Conservation (phyloP, 2,113 vertebrate genomes). For the Halichoeres trimaculatus region DNA sequence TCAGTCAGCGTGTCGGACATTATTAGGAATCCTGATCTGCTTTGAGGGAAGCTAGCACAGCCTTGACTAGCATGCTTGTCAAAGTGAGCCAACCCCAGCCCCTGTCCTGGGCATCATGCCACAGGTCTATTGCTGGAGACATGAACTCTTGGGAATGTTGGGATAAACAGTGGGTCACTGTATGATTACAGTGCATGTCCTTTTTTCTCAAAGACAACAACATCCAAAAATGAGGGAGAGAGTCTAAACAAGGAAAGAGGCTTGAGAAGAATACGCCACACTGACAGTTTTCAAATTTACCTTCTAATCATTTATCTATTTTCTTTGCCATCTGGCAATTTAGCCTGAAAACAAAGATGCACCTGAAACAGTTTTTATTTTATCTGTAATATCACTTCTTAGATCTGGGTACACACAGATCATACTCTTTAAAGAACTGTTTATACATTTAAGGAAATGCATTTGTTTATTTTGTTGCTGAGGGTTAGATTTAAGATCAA, state of each 20-base stretch:
- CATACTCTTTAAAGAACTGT: no score
- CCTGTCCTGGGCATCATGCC: constrained; percentile 76
- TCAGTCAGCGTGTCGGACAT: constrained; percentile 62
- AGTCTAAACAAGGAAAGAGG: not conserved
- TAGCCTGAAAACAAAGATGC: not conserved
- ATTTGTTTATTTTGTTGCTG: no score
- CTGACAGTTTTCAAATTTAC: not conserved
- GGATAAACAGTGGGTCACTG: constrained; percentile 74
- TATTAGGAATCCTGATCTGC: constrained; percentile 68
- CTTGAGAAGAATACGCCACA: not conserved
- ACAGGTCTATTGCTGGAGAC: constrained; percentile 81
- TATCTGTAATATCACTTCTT: no score
- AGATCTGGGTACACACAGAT: no score
- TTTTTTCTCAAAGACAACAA: constrained; percentile 49
- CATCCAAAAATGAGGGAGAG: constrained; percentile 11
- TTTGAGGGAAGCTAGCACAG: constrained; percentile 63
- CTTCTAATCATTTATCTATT: not conserved
- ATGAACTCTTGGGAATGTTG: constrained; percentile 79
- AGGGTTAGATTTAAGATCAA: not conserved
- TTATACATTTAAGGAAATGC: no score
- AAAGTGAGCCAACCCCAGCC: constrained; percentile 68
- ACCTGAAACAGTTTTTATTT: no score
- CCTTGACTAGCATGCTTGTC: constrained; percentile 73
- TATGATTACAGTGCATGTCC: constrained; percentile 57
- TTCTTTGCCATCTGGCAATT: not conserved